phyloP scores from a whole-genome alignment of 2,888 invertebrate genomes.

The Campopleginae sp. region DNA sequence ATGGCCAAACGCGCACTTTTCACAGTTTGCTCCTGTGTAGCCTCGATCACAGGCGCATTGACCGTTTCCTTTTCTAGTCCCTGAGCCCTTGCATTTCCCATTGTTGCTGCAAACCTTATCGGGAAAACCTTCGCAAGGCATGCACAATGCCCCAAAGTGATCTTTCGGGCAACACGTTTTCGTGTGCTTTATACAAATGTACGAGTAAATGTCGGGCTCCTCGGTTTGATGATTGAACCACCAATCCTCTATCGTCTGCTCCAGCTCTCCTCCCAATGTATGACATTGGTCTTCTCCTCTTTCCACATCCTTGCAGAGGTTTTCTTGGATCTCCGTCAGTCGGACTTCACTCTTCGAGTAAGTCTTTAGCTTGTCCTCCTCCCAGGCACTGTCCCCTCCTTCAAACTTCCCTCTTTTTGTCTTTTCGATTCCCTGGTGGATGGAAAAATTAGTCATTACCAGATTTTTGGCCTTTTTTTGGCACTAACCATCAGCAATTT shows the following conservation, averaged over 20 bases:
- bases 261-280: conserved; percentile 92
- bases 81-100: conserved; percentile 94
- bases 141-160: conserved; percentile 93
- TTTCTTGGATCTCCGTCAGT: conserved; percentile 95
- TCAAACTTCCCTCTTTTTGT: conserved; percentile 95
- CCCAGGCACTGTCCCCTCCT: conserved; percentile 97
- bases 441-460: not conserved
- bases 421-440: conserved; percentile 89
- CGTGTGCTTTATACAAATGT: conserved; percentile 92
- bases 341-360: conserved; percentile 95
- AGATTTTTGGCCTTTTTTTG: not conserved
- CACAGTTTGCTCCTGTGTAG: conserved; percentile 92
- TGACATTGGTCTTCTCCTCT: conserved; percentile 93
- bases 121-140: conserved; percentile 91
- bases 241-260: conserved; percentile 94
- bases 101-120: conserved; percentile 91
- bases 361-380: conserved; percentile 92
- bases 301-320: conserved; percentile 91
- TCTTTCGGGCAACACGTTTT: conserved; percentile 93
- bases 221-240: conserved; percentile 90
- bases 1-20: conserved; percentile 90
- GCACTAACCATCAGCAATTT: not conserved
- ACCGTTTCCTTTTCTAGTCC: conserved; percentile 97
- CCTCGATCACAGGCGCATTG: conserved; percentile 94
- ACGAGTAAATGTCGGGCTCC: conserved; percentile 88